A percentile compares a stretch with the other conserved stretches of the same genome.
These are phyloP conservation scores for Girardinus metallicus DNA, from an alignment of 2,797 vertebrate species.

Conservation along the genomic window DNA sequence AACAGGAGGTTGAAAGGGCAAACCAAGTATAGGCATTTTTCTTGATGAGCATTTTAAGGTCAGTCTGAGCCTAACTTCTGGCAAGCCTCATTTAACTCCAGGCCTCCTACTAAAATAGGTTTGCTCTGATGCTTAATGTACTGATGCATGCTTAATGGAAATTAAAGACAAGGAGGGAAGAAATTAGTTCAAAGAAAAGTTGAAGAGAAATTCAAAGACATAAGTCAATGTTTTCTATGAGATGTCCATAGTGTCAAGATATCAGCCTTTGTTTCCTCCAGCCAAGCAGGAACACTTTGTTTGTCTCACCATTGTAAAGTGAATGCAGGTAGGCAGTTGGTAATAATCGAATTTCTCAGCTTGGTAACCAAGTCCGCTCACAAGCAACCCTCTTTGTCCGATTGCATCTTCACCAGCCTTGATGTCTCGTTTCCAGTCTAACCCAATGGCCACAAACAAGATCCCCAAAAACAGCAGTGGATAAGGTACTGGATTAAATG, in stretches of 20 bases:
- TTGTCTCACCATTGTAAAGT: slow-evolving; percentile 64
- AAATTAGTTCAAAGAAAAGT: slow-evolving; percentile 64
- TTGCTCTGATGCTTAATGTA: slow-evolving; percentile 78
- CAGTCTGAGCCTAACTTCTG: slow-evolving; percentile 64
- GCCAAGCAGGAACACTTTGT: slow-evolving; percentile 63
- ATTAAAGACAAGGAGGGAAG: slow-evolving; percentile 52
- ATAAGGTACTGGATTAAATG: background rate
- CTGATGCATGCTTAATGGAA: slow-evolving; percentile 72
- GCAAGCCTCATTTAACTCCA: slow-evolving; percentile 78
- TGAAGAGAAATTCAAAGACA: slow-evolving; percentile 46
- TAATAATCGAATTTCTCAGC: slow-evolving; percentile 71
- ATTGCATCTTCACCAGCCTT: slow-evolving; percentile 34
- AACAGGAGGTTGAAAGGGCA: slow-evolving; percentile 72
- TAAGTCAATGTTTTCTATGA: slow-evolving; percentile 4
- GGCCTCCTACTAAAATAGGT: slow-evolving; percentile 73
- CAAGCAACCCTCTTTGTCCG: slow-evolving; percentile 43
- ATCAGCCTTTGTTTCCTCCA: slow-evolving; percentile 64
- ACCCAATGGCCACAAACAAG: slow-evolving; percentile 1
- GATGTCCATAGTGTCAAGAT: slow-evolving; percentile 3
- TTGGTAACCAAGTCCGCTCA: slow-evolving; percentile 60
- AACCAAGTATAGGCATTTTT: slow-evolving; percentile 70
- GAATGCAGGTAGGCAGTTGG: slow-evolving; percentile 53
- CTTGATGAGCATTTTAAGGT: slow-evolving; percentile 74
- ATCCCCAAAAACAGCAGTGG: background rate
- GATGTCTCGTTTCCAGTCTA: slow-evolving; percentile 19